A percentile compares a stretch with the other conserved stretches of the same genome.
Conservation (phyloP, 2,113 vertebrate genomes). For the Caranx melampygus region DNA sequence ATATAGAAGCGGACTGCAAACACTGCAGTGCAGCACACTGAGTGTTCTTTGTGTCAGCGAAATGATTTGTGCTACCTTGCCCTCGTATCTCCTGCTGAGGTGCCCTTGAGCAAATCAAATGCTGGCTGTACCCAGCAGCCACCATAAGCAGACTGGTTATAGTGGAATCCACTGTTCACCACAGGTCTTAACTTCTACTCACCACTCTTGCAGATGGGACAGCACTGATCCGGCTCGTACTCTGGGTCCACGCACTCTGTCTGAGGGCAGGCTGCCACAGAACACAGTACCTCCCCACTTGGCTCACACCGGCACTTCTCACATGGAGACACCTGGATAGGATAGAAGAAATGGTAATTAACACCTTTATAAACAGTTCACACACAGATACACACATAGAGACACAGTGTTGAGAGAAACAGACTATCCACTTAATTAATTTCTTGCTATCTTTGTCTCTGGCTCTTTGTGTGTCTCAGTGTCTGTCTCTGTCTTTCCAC, state of each 20-base stretch:
- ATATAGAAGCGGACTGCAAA: constrained; percentile 21
- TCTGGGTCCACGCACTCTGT: constrained; percentile 97
- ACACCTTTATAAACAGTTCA: constrained; percentile 18
- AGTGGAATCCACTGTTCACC: background rate
- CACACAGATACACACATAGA: constrained; percentile 14
- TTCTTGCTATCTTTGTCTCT: constrained; percentile 40
- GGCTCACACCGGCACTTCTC: constrained; percentile 96
- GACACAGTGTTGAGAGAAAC: background rate
- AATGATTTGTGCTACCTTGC: constrained; percentile 22
- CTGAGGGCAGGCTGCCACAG: constrained; percentile 95
- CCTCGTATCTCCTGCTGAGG: constrained; percentile 49
- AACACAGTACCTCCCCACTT: constrained; percentile 95
- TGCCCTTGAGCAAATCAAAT: constrained; percentile 52
- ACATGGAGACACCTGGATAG: constrained; percentile 94
- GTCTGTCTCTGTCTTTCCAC: constrained; percentile 7
- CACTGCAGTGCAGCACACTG: constrained; percentile 52
- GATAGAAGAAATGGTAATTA: constrained; percentile 57
- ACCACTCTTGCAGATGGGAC: constrained; percentile 99
- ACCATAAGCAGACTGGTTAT: background rate
- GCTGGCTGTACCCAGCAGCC: background rate
- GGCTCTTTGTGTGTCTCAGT: constrained; percentile 32
- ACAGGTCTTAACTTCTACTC: constrained; percentile 52
- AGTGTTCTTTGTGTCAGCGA: constrained; percentile 39
- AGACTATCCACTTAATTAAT: constrained; percentile 37
- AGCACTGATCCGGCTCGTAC: constrained; percentile 98